Evolutionary conservation across 2,113 vertebrate genomes (phyloP).

Genomic region (Zosterops lateralis): DNA sequence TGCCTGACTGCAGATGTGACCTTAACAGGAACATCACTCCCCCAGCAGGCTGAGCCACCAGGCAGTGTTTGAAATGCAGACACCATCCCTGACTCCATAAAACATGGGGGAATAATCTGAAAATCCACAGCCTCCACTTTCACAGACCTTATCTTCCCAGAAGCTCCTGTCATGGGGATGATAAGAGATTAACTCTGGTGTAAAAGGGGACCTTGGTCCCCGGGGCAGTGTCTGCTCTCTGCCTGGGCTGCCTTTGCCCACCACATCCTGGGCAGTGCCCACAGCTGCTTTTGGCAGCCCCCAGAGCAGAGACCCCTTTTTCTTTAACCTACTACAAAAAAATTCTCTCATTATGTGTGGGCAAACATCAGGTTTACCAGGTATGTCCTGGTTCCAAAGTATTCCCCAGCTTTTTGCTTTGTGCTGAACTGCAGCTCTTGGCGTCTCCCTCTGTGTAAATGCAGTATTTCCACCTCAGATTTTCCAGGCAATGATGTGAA

Average conservation of each 20-base stretch:
- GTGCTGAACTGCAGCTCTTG: not conserved
- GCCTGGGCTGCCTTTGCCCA: not conserved
- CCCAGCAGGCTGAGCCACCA: not conserved
- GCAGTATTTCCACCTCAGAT: not conserved
- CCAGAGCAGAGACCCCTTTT: not conserved
- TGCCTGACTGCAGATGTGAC: slow-evolving; percentile 31
- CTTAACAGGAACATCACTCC: not conserved
- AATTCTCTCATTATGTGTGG: accelerated
- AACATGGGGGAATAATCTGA: not conserved
- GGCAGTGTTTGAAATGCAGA: not conserved
- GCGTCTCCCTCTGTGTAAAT: not conserved
- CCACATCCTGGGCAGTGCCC: not conserved
- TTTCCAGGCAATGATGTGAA: not conserved
- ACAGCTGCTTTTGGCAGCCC: not conserved
- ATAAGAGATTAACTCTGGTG: not conserved
- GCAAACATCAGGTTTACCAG: not conserved
- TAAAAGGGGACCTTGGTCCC: not conserved
- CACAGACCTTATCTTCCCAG: not conserved
- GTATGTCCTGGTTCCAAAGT: not conserved
- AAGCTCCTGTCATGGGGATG: not conserved
- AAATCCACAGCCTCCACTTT: not conserved
- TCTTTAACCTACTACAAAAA: not conserved
- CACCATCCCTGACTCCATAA: not conserved
- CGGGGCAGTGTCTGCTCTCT: not conserved
- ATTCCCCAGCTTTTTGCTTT: not conserved